Conservation (phyloP, 2,113 vertebrate genomes). For the Festucalex cinctus region DNA sequence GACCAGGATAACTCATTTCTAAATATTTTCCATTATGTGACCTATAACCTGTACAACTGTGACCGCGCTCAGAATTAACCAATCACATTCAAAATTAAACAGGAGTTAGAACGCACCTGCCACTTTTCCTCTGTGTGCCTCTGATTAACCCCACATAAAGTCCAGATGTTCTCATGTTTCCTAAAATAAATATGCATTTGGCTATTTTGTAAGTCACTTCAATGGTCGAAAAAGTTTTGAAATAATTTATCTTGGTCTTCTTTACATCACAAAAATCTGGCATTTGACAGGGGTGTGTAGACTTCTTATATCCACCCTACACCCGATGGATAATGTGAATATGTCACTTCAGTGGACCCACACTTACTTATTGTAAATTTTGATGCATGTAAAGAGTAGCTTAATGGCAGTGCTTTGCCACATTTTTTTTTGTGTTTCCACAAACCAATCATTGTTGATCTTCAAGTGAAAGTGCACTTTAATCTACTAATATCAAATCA, state of each 20-base stretch:
- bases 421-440: slow-evolving; percentile 34
- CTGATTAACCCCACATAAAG: too few species aligned
- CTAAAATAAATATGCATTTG: too few species aligned
- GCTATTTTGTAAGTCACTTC: background rate
- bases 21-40: background rate
- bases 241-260: background rate
- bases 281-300: background rate
- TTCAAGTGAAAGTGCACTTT: slow-evolving; percentile 69
- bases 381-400: slow-evolving; percentile 58
- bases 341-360: slow-evolving; percentile 44
- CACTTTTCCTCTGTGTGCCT: too few species aligned
- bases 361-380: slow-evolving; percentile 51
- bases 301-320: background rate
- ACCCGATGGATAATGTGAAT: slow-evolving; percentile 72
- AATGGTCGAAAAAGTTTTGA: background rate
- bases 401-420: slow-evolving; percentile 36
- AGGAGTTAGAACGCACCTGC: too few species aligned
- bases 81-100: too few species aligned
- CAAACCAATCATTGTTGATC: slow-evolving; percentile 24
- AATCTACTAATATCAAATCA: slow-evolving; percentile 38
- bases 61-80: background rate
- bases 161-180: too few species aligned
- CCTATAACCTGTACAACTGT: background rate
- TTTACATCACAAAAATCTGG: background rate
- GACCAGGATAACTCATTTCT: background rate